Percentiles rank a stretch among this genome's conserved stretches.
Conservation (phyloP, 2,888 invertebrate species). For the Geotrupes spiniger region DNA sequence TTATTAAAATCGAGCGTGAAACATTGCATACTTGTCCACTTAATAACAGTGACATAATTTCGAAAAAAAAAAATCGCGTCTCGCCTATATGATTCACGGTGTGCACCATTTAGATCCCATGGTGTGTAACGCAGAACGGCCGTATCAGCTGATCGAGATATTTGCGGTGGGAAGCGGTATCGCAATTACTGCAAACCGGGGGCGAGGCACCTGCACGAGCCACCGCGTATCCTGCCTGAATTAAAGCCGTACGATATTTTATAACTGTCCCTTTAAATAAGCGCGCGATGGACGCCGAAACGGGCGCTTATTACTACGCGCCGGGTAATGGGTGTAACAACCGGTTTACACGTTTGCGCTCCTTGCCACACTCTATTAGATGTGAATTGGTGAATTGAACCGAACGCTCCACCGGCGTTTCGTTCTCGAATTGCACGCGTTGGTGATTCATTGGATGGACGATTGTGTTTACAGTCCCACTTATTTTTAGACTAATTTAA, state of each 20-base stretch:
- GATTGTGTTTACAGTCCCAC: too few species aligned
- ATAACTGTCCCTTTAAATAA: constrained; percentile 18
- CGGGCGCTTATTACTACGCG: constrained; percentile 2
- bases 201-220: constrained; percentile 38
- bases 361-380: too few species aligned
- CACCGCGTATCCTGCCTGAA: constrained; percentile 18
- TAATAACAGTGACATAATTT: too few species aligned
- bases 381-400: too few species aligned
- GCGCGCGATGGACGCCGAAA: constrained; percentile 1
- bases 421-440: too few species aligned
- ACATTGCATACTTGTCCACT: too few species aligned
- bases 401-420: too few species aligned
- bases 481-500: too few species aligned
- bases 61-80: neutral
- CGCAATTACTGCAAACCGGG: constrained; percentile 31
- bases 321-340: constrained; percentile 1
- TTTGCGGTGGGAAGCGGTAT: constrained; percentile 29
- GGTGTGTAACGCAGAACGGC: constrained; percentile 9
- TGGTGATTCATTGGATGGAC: too few species aligned
- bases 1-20: neutral
- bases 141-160: constrained; percentile 25
- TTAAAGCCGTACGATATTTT: constrained; percentile 18
- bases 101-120: too few species aligned
- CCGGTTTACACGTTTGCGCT: constrained; percentile 13
- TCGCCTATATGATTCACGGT: neutral